A percentile compares a stretch with the other conserved stretches of the same genome.
Conservation (phyloP, 2,888 invertebrate genomes). For the Meandrusa payeni region DNA sequence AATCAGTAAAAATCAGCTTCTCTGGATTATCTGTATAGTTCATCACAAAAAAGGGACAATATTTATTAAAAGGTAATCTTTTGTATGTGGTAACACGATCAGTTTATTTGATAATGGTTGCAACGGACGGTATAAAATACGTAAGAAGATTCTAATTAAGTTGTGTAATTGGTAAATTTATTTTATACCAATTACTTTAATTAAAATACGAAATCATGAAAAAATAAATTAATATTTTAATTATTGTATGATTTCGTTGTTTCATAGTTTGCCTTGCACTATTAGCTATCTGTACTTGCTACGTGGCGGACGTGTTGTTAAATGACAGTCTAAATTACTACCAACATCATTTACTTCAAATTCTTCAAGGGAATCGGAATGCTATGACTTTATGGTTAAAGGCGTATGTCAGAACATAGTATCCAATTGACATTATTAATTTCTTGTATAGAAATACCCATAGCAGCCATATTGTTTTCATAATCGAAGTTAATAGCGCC, state of each 20-base stretch:
- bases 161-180: too few relatives aligned
- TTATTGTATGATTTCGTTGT: neutral
- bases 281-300: constrained; percentile 1
- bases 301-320: constrained; percentile 18
- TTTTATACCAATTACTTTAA: too few relatives aligned
- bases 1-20: too few relatives aligned
- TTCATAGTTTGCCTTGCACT: neutral
- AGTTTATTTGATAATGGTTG: too few relatives aligned
- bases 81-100: too few relatives aligned
- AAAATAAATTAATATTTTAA: neutral
- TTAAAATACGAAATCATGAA: neutral
- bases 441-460: constrained; percentile 10
- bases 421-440: constrained; percentile 5
- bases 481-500: constrained; percentile 52
- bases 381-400: neutral
- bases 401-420: neutral
- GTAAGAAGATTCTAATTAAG: too few relatives aligned
- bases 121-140: too few relatives aligned
- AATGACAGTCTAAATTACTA: constrained; percentile 1
- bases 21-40: too few relatives aligned
- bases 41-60: too few relatives aligned
- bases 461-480: constrained; percentile 23
- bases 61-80: too few relatives aligned
- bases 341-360: neutral
- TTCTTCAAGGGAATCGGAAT: neutral